These are phyloP conservation scores for Tapirus indicus DNA, from an alignment of 2,797 vertebrate genomes.

Conservation along the genomic window DNA sequence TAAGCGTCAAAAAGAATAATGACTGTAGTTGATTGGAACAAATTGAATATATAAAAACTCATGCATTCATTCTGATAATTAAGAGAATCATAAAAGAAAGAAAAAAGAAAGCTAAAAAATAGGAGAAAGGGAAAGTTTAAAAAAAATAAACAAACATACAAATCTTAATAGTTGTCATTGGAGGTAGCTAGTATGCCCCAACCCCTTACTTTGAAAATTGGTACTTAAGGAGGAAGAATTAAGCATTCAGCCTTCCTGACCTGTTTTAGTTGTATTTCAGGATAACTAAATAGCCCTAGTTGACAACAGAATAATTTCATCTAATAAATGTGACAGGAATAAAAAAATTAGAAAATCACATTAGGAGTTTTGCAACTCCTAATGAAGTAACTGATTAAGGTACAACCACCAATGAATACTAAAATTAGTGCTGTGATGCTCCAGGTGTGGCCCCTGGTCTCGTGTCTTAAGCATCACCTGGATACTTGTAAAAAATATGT, in stretches of 20 bases:
- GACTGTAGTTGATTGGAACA: conserved; percentile 15
- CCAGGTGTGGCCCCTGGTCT: background rate
- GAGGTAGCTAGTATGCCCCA: background rate
- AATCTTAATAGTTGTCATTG: background rate
- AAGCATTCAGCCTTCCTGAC: background rate
- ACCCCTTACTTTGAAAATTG: background rate
- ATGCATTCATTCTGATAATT: background rate
- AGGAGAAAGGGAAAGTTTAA: background rate
- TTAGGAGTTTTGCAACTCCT: background rate
- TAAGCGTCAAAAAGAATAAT: background rate
- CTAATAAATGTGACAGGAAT: conserved; percentile 35
- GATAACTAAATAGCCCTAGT: background rate
- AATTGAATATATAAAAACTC: background rate
- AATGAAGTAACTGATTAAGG: background rate
- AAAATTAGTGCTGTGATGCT: background rate
- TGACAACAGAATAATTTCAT: conserved; percentile 15
- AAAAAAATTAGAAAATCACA: background rate
- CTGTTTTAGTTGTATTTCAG: background rate
- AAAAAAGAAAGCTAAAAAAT: background rate
- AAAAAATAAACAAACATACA: background rate
- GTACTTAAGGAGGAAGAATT: conserved; percentile 27
- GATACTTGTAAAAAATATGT: background rate
- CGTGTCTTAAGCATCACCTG: background rate
- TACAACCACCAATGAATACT: background rate
- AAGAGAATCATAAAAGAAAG: background rate